phyloP scores from a whole-genome alignment of 2,797 vertebrate species.

The Enteromius fasciolatus region DNA sequence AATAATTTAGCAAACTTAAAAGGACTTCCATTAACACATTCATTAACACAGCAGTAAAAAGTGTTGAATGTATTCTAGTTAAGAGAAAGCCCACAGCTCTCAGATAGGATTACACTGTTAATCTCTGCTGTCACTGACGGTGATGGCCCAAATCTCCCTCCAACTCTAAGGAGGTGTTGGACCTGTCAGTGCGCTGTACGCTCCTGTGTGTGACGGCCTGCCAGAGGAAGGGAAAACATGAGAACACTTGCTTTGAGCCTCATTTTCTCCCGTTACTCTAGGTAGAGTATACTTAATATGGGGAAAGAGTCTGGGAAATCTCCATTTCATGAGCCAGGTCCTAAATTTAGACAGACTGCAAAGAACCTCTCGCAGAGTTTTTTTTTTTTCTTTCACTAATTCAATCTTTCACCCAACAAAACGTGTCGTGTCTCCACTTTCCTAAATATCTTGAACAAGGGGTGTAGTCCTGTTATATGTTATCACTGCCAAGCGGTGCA shows the following conservation, averaged over 20 bases:
- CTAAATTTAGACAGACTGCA: slow-evolving; percentile 16
- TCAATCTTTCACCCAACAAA: neutral
- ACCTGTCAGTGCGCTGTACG: slow-evolving; percentile 79
- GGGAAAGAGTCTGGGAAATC: slow-evolving; percentile 56
- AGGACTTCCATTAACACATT: slow-evolving; percentile 41
- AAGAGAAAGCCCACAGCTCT: slow-evolving; percentile 71
- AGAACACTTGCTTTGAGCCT: slow-evolving; percentile 73
- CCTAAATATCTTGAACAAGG: neutral
- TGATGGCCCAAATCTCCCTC: slow-evolving; percentile 82
- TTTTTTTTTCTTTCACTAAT: neutral
- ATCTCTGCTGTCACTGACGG: slow-evolving; percentile 89
- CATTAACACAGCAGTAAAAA: slow-evolving; percentile 51
- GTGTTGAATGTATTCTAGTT: slow-evolving; percentile 57
- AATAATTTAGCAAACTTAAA: slow-evolving; percentile 40
- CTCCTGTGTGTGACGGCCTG: slow-evolving; percentile 50
- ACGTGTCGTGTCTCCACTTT: neutral
- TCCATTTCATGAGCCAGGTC: slow-evolving; percentile 26
- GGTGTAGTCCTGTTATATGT: neutral
- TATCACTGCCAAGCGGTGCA: neutral
- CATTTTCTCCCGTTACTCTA: slow-evolving; percentile 17
- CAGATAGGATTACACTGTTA: slow-evolving; percentile 85
- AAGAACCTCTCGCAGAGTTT: neutral
- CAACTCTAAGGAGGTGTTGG: slow-evolving; percentile 79
- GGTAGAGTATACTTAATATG: slow-evolving; percentile 72
- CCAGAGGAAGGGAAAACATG: slow-evolving; percentile 76